A percentile compares a stretch with the other conserved stretches of the same genome.
phyloP scores from a whole-genome alignment of 1,140 invertebrate genomes.

The Tyrophagus putrescentiae region DNA sequence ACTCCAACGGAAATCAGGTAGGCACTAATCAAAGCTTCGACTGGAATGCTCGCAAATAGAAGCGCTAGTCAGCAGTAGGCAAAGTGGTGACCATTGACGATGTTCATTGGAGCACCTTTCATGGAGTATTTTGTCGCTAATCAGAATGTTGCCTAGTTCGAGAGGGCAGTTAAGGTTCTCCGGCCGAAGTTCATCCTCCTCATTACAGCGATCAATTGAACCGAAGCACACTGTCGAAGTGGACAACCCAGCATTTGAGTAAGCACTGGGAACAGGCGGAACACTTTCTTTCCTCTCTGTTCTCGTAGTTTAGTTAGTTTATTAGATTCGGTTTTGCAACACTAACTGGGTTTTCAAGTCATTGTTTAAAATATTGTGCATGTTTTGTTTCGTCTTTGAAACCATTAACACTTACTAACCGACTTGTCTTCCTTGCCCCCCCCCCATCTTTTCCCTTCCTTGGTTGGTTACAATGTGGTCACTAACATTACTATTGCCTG shows the following conservation, averaged over 20 bases:
- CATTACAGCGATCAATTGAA: background rate
- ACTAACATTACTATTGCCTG: no score
- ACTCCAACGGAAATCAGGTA: background rate
- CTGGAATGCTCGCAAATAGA: background rate
- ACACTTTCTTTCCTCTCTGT: background rate
- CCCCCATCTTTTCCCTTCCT: background rate
- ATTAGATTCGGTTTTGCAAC: no score
- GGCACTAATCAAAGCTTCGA: background rate
- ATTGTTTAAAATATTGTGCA: no score
- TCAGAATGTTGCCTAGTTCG: background rate
- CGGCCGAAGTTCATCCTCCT: no score
- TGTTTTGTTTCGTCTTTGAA: background rate
- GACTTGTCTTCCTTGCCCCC: background rate
- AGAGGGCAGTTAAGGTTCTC: background rate
- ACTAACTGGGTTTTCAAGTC: no score
- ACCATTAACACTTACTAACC: no score
- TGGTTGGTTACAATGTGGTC: background rate
- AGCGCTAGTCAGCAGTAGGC: background rate
- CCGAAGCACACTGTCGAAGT: background rate
- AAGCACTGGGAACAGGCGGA: background rate
- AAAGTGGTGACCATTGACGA: background rate
- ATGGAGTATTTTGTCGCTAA: background rate
- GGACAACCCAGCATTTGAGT: constrained; percentile 16
- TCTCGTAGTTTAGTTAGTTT: background rate
- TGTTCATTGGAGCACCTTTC: background rate